Evolutionary conservation across 1,140 invertebrate species (phyloP), one percentile per base, ranked within the genome.

Genomic region (Lethrus apterus): DNA sequence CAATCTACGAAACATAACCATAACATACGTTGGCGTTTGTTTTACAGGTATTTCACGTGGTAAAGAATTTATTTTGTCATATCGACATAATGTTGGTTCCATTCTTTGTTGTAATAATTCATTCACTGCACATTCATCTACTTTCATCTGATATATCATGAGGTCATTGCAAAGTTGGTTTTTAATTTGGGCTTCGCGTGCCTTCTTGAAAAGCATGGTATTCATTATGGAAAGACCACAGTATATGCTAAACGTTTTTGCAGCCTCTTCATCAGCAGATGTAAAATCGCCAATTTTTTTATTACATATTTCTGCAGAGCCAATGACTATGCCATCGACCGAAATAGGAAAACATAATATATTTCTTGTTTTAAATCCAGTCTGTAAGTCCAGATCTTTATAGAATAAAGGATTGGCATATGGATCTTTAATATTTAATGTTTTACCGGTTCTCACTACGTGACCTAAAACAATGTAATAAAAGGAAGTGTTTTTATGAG

Each of bases 241-340:
- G 61, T 89, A 90, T 48, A 89, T 79, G 56, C 85, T 84, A 68
- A 91, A 91, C 5, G 86, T 83, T 8, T 77, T 76, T 2, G 85
- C 86, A 54, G 86, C 78, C 64, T 90, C 82, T 65, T 92, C 89
- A 58, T 93, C 89, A 68, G 83, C 84, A 2, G 72, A 71, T 36
- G 86, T 83, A 63, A 91, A 93, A 64, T 80, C 71, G 4, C 81
- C 83, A 30, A 71, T 70, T n/a, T 76, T 71, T 66, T 91, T 92
- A 67, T 93, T 92, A 59, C 86, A 89, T 20, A 93, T 64, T 65
- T 90, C 83, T 15, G 85, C 86, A n/a, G 89, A 86, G n/a, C 87
- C 89, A 45, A 83, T 75, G 41, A 90, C 79, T 57, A 77, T 77
- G 24, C 79, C 74, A 61, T 87, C 81, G 62, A 90, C 82, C 48